Conservation (phyloP, 1,140 invertebrate genomes). For the Brachionus sp. region DNA sequence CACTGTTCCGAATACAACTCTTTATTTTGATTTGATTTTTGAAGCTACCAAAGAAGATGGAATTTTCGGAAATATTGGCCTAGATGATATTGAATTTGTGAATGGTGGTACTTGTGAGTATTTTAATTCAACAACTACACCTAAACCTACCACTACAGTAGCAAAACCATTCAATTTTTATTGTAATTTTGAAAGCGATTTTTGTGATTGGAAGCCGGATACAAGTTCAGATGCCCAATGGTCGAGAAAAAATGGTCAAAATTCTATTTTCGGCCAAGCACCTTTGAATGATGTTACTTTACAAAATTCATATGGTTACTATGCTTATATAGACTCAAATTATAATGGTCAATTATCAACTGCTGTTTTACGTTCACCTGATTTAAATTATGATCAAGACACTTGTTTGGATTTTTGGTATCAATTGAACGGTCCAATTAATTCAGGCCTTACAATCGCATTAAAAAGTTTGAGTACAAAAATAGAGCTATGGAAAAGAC, state of each 20-base stretch:
- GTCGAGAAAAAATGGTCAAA: conserved; percentile 17
- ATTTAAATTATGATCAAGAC: background rate
- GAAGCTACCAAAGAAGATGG: conserved; percentile 19
- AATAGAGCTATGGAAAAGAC: conserved; percentile 17
- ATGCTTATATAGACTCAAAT: conserved; percentile 12
- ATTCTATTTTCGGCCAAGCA: conserved; percentile 8
- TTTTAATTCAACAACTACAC: too few species aligned
- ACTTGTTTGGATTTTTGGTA: conserved; percentile 44
- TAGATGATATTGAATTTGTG: conserved; percentile 18
- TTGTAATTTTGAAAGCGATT: conserved; percentile 38
- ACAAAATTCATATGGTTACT: conserved; percentile 36
- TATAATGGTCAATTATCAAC: background rate
- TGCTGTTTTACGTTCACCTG: conserved; percentile 7
- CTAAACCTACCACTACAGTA: background rate
- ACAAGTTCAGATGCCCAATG: too few species aligned
- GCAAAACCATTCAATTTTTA: background rate
- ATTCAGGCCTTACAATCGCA: background rate
- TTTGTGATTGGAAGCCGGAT: conserved; percentile 46
- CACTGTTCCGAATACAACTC: background rate
- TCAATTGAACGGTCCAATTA: background rate
- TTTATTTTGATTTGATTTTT: conserved; percentile 35
- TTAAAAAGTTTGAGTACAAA: background rate
- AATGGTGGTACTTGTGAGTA: conserved; percentile 36
- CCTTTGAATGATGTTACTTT: conserved; percentile 35
- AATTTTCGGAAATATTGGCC: background rate